Conservation (phyloP, 2,888 invertebrate genomes). For the Branchipolynoe longqiensis region DNA sequence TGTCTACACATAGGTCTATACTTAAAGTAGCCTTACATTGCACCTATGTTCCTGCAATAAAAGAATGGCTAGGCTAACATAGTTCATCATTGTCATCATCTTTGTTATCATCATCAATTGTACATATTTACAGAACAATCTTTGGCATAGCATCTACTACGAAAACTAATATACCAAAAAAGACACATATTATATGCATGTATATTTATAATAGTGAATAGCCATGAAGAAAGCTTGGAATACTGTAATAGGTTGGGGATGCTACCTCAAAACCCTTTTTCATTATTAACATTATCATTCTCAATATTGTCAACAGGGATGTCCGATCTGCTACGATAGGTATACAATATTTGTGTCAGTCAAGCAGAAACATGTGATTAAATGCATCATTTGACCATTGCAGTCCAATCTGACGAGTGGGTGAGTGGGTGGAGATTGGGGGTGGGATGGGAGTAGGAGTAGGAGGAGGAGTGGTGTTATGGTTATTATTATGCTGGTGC, state of each 20-base stretch:
- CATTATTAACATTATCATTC: background rate
- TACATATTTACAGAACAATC: constrained; percentile 28
- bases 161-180: background rate
- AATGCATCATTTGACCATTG: too few species aligned
- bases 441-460: too few species aligned
- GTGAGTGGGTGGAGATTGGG: too few species aligned
- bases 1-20: background rate
- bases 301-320: background rate
- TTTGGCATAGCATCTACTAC: background rate
- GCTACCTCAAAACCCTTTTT: background rate
- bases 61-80: background rate
- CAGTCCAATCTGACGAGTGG: too few species aligned
- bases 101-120: too few species aligned
- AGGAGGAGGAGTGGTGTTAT: too few species aligned
- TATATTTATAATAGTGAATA: background rate
- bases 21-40: background rate
- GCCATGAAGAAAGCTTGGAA: constrained; percentile 16
- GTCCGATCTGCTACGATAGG: too few species aligned
- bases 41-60: background rate
- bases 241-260: constrained; percentile 9
- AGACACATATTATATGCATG: background rate
- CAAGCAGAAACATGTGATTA: too few species aligned
- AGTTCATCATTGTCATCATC: too few species aligned
- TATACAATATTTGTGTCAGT: too few species aligned
- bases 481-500: too few species aligned